phyloP scores from a whole-genome alignment of 2,113 vertebrate species.

The Albula goreensis region DNA sequence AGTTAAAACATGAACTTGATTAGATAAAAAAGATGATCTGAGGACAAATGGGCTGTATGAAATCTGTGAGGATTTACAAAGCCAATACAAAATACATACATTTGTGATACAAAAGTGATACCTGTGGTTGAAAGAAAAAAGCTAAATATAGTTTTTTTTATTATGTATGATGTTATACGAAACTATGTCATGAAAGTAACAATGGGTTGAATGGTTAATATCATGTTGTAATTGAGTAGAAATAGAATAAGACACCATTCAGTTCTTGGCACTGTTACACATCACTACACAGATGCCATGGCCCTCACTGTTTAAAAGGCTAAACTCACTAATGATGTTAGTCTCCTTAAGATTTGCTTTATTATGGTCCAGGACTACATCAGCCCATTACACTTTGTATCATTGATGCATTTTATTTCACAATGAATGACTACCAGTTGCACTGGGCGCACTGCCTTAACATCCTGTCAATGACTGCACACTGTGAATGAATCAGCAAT shows the following conservation, averaged over 20 bases:
- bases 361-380: background rate
- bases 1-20: conserved; percentile 13
- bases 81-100: background rate
- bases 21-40: background rate
- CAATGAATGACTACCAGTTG: background rate
- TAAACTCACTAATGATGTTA: background rate
- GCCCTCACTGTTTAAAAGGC: background rate
- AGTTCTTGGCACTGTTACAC: conserved; percentile 1
- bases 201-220: background rate
- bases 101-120: background rate
- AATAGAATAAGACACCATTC: background rate
- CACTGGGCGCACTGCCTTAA: background rate
- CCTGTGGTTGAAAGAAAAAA: background rate
- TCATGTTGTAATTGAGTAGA: background rate
- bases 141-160: no score
- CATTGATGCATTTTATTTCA: background rate
- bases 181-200: background rate
- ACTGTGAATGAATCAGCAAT: conserved; percentile 22
- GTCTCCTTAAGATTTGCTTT: background rate
- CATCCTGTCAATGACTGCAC: conserved; percentile 15
- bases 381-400: background rate
- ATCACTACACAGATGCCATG: background rate
- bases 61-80: background rate
- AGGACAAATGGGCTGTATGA: background rate
- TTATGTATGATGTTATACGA: no score